Evolutionary conservation across 2,113 vertebrate species (phyloP), one percentile per base, ranked within the genome.

Genomic region (Gadus macrocephalus): DNA sequence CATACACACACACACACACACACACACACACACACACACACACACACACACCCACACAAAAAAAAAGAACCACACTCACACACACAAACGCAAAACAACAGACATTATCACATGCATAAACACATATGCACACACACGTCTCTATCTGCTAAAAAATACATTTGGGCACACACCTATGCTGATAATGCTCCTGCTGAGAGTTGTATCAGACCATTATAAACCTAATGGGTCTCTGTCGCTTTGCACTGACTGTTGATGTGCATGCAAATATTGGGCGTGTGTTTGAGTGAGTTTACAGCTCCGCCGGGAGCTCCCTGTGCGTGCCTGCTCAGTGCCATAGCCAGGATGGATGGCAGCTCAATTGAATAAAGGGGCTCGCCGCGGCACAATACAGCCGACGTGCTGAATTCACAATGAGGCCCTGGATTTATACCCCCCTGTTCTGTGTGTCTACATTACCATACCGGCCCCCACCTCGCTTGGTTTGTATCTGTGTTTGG

Each of bases 331-430:
- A 70, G 28, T 77, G 79, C 86, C 73, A 72, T 71, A 80, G 74
- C 69, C 80, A 76, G 84, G 86, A 87, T 88, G 72, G 85, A 85
- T 87, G 84, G 79, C 77, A 83, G 86, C 76, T 81, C 78, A 79
- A 88, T 85, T 88, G 87, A 88, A 88, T 88, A 86, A 86, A 89
- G 79, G 77, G 80, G 79, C 81, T 86, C 83, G 77, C 83, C 62
- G 66, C 82, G 78, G 82, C 82, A 89, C 85, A 89, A 84, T 84
- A 76, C 81, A 85, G 82, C 70, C 69, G 74, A 80, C 71, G 76
- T 73, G 78, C 72, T 81, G 88, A 89, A 90, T 91, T 76, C 74
- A 83, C 83, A 83, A 87, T 85, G 81, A 90, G 82, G 69, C 62
- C 42, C 64, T 79, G 80, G 81, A 88, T 86, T 87, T 87, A 87